phyloP scores from a whole-genome alignment of 2,113 vertebrate genomes.

The Phrynocephalus versicolor region DNA sequence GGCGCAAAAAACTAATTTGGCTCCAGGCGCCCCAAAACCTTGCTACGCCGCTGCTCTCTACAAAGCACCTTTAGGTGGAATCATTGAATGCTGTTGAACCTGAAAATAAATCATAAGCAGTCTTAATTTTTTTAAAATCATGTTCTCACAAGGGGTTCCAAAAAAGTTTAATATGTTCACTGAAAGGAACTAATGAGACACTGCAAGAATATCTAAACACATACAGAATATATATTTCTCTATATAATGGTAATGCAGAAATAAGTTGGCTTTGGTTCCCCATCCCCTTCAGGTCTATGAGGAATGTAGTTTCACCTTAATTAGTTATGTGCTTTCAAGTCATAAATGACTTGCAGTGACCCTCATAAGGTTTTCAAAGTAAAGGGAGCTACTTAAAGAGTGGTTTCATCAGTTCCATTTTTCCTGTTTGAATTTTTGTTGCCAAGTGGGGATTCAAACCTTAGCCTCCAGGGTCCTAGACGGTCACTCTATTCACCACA shows the following conservation, averaged over 20 bases:
- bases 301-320: constrained; percentile 46
- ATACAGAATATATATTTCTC: constrained; percentile 73
- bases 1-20: too few relatives aligned
- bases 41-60: too few relatives aligned
- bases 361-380: too few relatives aligned
- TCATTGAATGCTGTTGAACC: too few relatives aligned
- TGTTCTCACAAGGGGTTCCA: constrained; percentile 65
- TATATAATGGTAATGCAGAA: constrained; percentile 70
- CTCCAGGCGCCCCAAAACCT: too few relatives aligned
- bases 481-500: too few relatives aligned
- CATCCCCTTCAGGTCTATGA: constrained; percentile 49
- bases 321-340: neutral
- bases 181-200: constrained; percentile 62
- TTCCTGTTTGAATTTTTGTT: too few relatives aligned
- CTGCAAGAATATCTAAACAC: constrained; percentile 68
- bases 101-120: constrained; percentile 48
- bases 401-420: too few relatives aligned
- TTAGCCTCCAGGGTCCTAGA: too few relatives aligned
- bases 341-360: too few relatives aligned
- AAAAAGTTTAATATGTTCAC: constrained; percentile 68
- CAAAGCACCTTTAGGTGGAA: too few relatives aligned
- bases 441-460: too few relatives aligned
- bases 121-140: constrained; percentile 65
- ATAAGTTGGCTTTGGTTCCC: constrained; percentile 71
- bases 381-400: neutral